phyloP scores from a whole-genome alignment of 2,113 vertebrate species.

The Melanocharis versteri region DNA sequence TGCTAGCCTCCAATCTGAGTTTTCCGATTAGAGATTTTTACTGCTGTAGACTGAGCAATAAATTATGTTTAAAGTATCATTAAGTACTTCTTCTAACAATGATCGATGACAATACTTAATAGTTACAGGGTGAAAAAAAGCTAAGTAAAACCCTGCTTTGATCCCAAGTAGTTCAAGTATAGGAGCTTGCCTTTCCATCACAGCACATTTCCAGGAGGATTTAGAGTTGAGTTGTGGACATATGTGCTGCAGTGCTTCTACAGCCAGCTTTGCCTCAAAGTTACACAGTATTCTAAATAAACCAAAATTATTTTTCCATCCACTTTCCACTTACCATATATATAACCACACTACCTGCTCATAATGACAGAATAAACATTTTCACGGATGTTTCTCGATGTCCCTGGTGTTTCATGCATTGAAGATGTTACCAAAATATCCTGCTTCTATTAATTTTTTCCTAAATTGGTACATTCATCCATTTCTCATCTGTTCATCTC shows the following conservation, averaged over 20 bases:
- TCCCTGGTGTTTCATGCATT: background rate
- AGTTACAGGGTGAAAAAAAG: background rate
- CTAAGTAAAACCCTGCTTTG: background rate
- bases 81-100: background rate
- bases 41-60: background rate
- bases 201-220: background rate
- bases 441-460: background rate
- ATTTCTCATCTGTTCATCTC: background rate
- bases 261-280: background rate
- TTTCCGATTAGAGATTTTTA: background rate
- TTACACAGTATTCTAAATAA: background rate
- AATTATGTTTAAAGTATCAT: background rate
- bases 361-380: background rate
- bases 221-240: background rate
- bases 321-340: background rate
- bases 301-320: background rate
- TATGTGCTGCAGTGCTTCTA: background rate
- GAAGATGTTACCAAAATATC: background rate
- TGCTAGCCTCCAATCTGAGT: background rate
- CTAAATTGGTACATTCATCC: background rate
- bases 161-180: background rate
- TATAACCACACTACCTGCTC: background rate
- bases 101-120: background rate
- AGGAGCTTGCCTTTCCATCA: background rate
- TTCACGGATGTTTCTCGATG: background rate